Conservation (phyloP, 1,140 invertebrate species). For the Neodiprion pinetum region DNA sequence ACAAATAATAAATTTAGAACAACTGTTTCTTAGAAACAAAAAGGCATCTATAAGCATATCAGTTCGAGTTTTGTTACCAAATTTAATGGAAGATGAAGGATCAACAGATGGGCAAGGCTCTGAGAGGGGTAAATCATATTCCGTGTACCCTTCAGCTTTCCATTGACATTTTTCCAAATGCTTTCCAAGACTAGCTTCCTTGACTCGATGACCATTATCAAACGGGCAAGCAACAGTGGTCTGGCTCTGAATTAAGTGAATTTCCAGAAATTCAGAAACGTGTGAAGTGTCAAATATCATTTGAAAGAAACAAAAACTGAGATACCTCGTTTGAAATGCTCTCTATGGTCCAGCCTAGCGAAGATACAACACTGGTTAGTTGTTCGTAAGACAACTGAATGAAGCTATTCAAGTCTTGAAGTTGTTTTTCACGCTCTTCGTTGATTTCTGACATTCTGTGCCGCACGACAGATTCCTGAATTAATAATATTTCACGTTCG, state of each 20-base stretch:
- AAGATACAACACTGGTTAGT: constrained; percentile 26
- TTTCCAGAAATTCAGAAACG: constrained; percentile 3
- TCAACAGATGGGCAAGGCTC: constrained; percentile 40
- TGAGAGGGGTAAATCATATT: constrained; percentile 57
- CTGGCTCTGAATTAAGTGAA: constrained; percentile 30
- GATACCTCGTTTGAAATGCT: constrained; percentile 35
- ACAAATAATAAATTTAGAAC: constrained; percentile 24
- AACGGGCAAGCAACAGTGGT: constrained; percentile 56
- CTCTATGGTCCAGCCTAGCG: constrained; percentile 37
- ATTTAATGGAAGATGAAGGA: constrained; percentile 40
- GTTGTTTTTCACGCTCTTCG: constrained; percentile 27
- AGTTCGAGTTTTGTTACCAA: constrained; percentile 47
- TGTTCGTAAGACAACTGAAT: constrained; percentile 28
- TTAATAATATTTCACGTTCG: too few relatives aligned
- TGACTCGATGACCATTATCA: constrained; percentile 57
- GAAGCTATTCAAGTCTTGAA: constrained; percentile 33
- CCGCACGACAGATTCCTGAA: background rate
- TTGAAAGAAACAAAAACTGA: constrained; percentile 12
- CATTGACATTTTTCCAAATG: constrained; percentile 61
- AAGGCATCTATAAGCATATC: constrained; percentile 25
- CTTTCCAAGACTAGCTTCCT: constrained; percentile 45
- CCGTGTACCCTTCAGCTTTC: constrained; percentile 60
- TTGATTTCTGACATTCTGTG: background rate
- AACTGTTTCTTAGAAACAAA: constrained; percentile 23
- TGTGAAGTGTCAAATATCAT: background rate